Base-by-base conservation (phyloP, 2,113 vertebrate species). In the Hydropotes inermis region DNA sequence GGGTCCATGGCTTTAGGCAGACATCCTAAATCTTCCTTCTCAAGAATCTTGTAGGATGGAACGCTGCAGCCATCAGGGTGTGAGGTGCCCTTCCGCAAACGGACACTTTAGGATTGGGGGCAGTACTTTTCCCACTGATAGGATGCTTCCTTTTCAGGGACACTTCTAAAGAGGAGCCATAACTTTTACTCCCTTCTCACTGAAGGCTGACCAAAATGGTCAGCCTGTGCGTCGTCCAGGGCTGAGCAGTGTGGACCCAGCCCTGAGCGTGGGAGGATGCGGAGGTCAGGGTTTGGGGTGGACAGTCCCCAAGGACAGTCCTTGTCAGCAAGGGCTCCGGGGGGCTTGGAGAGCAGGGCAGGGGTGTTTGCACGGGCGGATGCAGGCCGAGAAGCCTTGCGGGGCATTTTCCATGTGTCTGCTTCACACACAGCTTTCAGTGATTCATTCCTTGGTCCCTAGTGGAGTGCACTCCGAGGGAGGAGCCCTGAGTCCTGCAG, bases 261-360 rank as follows among this genome's bases (percentile, higher is more conserved):
- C n/a, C 45, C 3, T 0, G 0, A 12, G 43, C 0, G 1, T 30
- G 14, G 6, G 23, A 8, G 3, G 43, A 25, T 17, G 13, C 10
- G 1, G n/a, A 25, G 70, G 23, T 17, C n/a, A 25, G 81, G 74
- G 4, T 9, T 3, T 9, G 17, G 27, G n/a, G 23, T 36, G 43
- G 57, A 17, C 28, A 13, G 79, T 70, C n/a, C n/a, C 67, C 67
- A 70, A 36, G n/a, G 67, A 39, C n/a, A 39, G 67, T 70, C 23
- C n/a, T 39, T 39, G 19, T 54, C 19, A 27, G 21, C 36, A 16
- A 0, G 79, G 57, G 28, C 28, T 9, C 7, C 2, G n/a, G 23
- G 50, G 27, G 43, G 57, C 19, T 2, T 3, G 52, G 13, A 4
- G 39, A 12, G n/a, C 1, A 7, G 30, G 0, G 28, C 47, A 9